A percentile compares a stretch with the other conserved stretches of the same genome.
Conservation (phyloP, 2,797 vertebrate genomes). For the Crocidura indochinensis region DNA sequence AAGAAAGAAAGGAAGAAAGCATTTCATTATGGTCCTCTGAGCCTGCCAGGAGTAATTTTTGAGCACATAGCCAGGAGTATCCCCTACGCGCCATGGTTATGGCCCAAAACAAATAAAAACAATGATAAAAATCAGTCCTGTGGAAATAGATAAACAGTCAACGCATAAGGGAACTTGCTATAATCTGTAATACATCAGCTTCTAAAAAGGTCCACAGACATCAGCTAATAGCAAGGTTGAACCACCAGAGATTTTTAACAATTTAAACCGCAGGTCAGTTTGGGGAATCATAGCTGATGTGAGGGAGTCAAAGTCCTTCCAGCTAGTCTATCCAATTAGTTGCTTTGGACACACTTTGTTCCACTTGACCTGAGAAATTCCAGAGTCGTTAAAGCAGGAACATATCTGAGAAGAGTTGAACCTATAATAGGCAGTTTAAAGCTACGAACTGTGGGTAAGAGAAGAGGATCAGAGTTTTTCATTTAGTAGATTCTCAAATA, state of each 20-base stretch:
- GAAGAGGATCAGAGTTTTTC: neutral
- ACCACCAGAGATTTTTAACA: neutral
- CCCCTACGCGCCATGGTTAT: too few species aligned
- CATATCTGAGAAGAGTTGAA: neutral
- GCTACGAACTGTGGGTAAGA: too few species aligned
- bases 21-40: too few species aligned
- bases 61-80: too few species aligned
- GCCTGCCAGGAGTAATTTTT: too few species aligned
- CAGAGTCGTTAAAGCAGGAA: rapidly evolving
- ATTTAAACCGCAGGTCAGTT: neutral
- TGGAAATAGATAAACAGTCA: neutral
- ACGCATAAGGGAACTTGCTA: neutral
- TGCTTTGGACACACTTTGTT: neutral
- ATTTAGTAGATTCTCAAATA: neutral
- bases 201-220: neutral
- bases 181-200: rapidly evolving
- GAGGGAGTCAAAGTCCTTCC: neutral
- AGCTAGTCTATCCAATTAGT: neutral
- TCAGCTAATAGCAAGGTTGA: neutral
- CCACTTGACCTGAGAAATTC: too few species aligned
- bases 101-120: too few species aligned
- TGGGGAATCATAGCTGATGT: neutral
- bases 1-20: too few species aligned
- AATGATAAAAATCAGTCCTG: neutral
- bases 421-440: neutral